Evolutionary conservation across 2,888 invertebrate genomes (phyloP).

Genomic region (Protophormia terraenovae): DNA sequence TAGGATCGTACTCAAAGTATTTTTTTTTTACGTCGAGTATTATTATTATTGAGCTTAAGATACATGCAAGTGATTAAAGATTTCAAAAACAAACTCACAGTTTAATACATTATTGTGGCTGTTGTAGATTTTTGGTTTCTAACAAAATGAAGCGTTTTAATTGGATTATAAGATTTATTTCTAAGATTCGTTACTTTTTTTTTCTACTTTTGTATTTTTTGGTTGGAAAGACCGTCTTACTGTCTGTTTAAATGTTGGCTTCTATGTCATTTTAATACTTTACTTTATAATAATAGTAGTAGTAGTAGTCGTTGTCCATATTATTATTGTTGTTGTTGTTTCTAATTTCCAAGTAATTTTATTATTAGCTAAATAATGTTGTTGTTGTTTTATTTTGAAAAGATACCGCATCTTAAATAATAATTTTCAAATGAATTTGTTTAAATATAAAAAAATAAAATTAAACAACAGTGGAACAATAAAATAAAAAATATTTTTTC

Average conservation of each 20-base stretch:
- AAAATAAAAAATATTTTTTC: not conserved
- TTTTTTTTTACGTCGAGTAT: not conserved
- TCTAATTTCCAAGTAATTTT: constrained; percentile 52
- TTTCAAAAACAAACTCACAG: constrained; percentile 48
- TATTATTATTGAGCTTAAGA: constrained; percentile 57
- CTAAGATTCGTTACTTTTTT: constrained; percentile 56
- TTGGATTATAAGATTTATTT: constrained; percentile 67
- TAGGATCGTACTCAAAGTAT: not conserved
- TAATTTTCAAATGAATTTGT: constrained; percentile 64
- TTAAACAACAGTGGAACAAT: not conserved
- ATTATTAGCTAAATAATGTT: constrained; percentile 15
- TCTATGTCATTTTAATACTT: constrained; percentile 64
- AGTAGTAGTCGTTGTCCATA: not conserved
- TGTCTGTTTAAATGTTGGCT: constrained; percentile 30
- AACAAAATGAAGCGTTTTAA: constrained; percentile 67
- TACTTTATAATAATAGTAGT: constrained; percentile 44
- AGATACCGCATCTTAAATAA: constrained; percentile 67
- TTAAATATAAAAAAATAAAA: not conserved
- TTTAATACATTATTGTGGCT: constrained; percentile 23
- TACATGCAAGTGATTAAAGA: constrained; percentile 67
- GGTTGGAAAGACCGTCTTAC: not conserved
- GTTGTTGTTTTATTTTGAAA: constrained; percentile 49
- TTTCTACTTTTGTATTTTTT: not conserved
- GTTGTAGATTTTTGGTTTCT: constrained; percentile 28
- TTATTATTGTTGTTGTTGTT: constrained; percentile 36